These are phyloP conservation scores for Aleiodes leptofemur DNA, from an alignment of 2,888 invertebrate species.

Conservation along the genomic window DNA sequence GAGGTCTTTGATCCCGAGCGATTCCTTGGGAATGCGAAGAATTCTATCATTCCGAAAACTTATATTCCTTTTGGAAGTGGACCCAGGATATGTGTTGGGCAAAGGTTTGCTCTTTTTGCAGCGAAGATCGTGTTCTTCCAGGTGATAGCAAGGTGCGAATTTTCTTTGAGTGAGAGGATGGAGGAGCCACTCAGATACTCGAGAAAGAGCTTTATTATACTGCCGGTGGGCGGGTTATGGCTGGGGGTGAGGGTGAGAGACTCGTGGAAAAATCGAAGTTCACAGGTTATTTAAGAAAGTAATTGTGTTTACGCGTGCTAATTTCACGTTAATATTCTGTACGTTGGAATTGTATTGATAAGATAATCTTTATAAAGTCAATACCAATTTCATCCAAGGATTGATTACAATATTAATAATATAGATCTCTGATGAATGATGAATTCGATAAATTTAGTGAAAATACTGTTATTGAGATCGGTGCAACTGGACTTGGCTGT, in stretches of 20 bases:
- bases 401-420: too few relatives aligned
- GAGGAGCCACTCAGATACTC: constrained; percentile 51
- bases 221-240: constrained; percentile 59
- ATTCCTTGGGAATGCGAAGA: constrained; percentile 71
- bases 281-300: too few relatives aligned
- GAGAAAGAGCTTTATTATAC: constrained; percentile 47
- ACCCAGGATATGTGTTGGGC: constrained; percentile 71
- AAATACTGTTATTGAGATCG: too few relatives aligned
- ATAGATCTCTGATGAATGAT: too few relatives aligned
- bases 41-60: constrained; percentile 62
- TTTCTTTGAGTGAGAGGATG: constrained; percentile 54
- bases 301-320: too few relatives aligned
- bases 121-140: constrained; percentile 57
- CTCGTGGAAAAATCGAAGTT: too few relatives aligned
- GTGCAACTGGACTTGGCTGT: too few relatives aligned
- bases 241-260: constrained; percentile 22
- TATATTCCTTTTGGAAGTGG: constrained; percentile 70
- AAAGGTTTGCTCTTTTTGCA: constrained; percentile 61
- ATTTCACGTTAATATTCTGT: too few relatives aligned
- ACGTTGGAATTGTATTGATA: too few relatives aligned
- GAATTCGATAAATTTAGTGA: too few relatives aligned
- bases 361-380: too few relatives aligned
- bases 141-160: constrained; percentile 53
- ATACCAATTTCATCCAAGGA: too few relatives aligned
- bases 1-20: constrained; percentile 76